A percentile compares a stretch with the other conserved stretches of the same genome.
phyloP scores from a whole-genome alignment of 1,140 invertebrate species.

The Zaprionus tsacasi region DNA sequence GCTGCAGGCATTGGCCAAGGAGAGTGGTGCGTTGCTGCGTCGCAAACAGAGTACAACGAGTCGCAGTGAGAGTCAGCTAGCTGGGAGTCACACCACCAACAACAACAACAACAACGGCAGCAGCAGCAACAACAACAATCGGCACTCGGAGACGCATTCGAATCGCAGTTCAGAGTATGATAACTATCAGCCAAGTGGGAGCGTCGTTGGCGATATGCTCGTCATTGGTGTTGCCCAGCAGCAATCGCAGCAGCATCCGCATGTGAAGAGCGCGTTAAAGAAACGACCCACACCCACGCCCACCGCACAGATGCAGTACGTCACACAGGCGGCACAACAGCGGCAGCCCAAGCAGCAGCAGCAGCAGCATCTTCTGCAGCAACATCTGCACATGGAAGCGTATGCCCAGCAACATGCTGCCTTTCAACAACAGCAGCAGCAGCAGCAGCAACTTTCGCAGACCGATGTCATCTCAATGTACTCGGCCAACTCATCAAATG shows the following conservation, averaged over 20 bases:
- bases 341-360: conserved; percentile 46
- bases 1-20: conserved; percentile 52
- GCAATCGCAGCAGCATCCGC: conserved; percentile 63
- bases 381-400: conserved; percentile 38
- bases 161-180: conserved; percentile 81
- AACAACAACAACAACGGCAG: conserved; percentile 39
- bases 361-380: conserved; percentile 38
- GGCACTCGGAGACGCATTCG: conserved; percentile 76
- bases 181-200: conserved; percentile 66
- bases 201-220: conserved; percentile 60
- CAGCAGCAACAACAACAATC: conserved; percentile 54
- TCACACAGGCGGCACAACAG: conserved; percentile 27
- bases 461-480: conserved; percentile 75
- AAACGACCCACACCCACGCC: conserved; percentile 68
- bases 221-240: conserved; percentile 73
- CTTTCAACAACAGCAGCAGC: conserved; percentile 38
- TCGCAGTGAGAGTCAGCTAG: conserved; percentile 50
- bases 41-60: conserved; percentile 68
- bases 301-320: conserved; percentile 60
- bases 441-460: conserved; percentile 49
- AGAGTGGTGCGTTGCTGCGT: conserved; percentile 51
- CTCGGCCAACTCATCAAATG: conserved; percentile 79
- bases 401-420: conserved; percentile 35
- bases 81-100: conserved; percentile 28
- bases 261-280: conserved; percentile 73